phyloP scores from a whole-genome alignment of 2,888 invertebrate genomes.

The Leptinotarsa rubiginosa region DNA sequence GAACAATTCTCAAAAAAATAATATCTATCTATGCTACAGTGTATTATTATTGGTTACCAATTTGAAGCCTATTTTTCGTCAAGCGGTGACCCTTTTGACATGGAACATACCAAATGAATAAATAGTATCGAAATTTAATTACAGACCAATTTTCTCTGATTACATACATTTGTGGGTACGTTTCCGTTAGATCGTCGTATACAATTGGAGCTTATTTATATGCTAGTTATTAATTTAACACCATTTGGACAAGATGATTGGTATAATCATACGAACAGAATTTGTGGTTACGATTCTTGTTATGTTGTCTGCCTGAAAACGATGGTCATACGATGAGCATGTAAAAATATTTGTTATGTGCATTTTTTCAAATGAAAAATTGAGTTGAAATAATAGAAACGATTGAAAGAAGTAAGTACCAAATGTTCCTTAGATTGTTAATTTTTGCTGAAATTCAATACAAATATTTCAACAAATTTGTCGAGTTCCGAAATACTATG shows the following conservation, averaged over 20 bases:
- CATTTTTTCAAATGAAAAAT: too few species aligned
- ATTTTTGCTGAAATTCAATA: too few species aligned
- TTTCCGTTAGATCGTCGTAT: conserved; percentile 35
- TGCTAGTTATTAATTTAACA: conserved; percentile 41
- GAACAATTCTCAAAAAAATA: too few species aligned
- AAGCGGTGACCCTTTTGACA: conserved; percentile 34
- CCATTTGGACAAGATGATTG: conserved; percentile 39
- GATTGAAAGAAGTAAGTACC: too few species aligned
- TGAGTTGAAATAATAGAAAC: too few species aligned
- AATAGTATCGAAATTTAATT: conserved; percentile 41
- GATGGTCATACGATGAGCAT: not conserved
- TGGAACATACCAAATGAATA: conserved; percentile 35
- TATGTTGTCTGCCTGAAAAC: conserved; percentile 20
- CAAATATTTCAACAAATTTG: too few species aligned
- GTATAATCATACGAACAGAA: conserved; percentile 37
- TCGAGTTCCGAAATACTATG: too few species aligned
- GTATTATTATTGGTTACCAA: not conserved
- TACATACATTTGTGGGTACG: conserved; percentile 40
- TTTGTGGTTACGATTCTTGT: conserved; percentile 30
- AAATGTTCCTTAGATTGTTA: too few species aligned
- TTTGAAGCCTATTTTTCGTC: not conserved
- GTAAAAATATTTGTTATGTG: too few species aligned
- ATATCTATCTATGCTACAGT: not conserved
- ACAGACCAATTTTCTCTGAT: conserved; percentile 41
- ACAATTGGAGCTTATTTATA: conserved; percentile 38